Evolutionary conservation across 2,888 invertebrate genomes (phyloP).

Genomic region (Himalopsyche tibetana): DNA sequence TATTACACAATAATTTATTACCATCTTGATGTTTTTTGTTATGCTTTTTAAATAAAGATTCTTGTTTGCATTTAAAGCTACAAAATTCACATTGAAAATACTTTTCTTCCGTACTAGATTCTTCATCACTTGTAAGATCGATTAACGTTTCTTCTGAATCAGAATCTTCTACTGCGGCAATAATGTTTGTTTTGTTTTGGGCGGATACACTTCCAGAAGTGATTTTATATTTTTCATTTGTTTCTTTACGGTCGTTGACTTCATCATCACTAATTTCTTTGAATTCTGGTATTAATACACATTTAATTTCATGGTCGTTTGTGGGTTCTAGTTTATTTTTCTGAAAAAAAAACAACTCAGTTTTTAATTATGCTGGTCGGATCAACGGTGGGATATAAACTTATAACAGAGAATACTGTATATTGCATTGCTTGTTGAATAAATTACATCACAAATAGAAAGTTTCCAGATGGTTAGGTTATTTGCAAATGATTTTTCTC

Average conservation of each 20-base stretch:
- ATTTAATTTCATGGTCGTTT: not conserved
- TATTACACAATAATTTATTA: not conserved
- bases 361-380: too few species aligned
- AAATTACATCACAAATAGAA: too few species aligned
- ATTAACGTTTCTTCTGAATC: not conserved
- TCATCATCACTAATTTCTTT: not conserved
- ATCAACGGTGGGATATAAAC: too few species aligned
- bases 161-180: too few species aligned
- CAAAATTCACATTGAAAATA: not conserved
- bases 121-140: not conserved
- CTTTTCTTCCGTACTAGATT: not conserved
- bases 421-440: too few species aligned
- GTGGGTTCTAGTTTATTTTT: not conserved
- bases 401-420: too few species aligned
- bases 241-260: too few species aligned
- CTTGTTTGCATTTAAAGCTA: not conserved
- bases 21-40: not conserved
- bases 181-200: not conserved
- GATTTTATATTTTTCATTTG: too few species aligned
- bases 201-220: too few species aligned
- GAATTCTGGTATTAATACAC: conserved; percentile 18
- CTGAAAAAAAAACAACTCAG: too few species aligned
- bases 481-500: too few species aligned
- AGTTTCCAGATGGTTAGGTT: too few species aligned
- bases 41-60: not conserved